A percentile compares a stretch with the other conserved stretches of the same genome.
phyloP scores from a whole-genome alignment of 2,888 invertebrate species.

The Torymus texanus region DNA sequence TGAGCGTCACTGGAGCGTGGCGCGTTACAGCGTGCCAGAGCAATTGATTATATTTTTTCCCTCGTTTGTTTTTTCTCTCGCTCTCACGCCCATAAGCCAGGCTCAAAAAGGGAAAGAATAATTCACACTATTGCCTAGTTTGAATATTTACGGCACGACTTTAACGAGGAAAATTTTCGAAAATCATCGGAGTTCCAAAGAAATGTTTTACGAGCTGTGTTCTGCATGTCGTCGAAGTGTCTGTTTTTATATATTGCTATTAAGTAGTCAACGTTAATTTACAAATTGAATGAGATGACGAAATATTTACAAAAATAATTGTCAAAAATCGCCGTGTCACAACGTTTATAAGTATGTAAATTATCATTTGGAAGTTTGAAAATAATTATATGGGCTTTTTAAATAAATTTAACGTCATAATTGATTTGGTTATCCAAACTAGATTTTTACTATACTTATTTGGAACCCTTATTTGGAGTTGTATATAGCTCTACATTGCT shows the following conservation, averaged over 20 bases:
- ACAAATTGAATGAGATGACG: slow-evolving; percentile 28
- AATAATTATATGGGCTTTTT: too few relatives aligned
- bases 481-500: too few relatives aligned
- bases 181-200: neutral
- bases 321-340: too few relatives aligned
- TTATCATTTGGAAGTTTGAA: too few relatives aligned
- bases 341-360: too few relatives aligned
- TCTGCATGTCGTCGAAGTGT: neutral
- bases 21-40: neutral
- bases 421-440: too few relatives aligned
- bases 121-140: slow-evolving; percentile 40
- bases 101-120: slow-evolving; percentile 37
- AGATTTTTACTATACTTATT: too few relatives aligned
- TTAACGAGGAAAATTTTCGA: slow-evolving; percentile 36
- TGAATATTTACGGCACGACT: slow-evolving; percentile 35
- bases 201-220: slow-evolving; percentile 17
- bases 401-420: too few relatives aligned
- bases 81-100: slow-evolving; percentile 5
- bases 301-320: too few relatives aligned
- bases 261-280: slow-evolving; percentile 11
- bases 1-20: neutral
- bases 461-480: too few relatives aligned
- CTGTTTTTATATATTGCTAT: too few relatives aligned
- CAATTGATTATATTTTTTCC: slow-evolving; percentile 36
- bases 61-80: neutral